Conservation (phyloP, 2,888 invertebrate species). For the Chrysodeixis includens region DNA sequence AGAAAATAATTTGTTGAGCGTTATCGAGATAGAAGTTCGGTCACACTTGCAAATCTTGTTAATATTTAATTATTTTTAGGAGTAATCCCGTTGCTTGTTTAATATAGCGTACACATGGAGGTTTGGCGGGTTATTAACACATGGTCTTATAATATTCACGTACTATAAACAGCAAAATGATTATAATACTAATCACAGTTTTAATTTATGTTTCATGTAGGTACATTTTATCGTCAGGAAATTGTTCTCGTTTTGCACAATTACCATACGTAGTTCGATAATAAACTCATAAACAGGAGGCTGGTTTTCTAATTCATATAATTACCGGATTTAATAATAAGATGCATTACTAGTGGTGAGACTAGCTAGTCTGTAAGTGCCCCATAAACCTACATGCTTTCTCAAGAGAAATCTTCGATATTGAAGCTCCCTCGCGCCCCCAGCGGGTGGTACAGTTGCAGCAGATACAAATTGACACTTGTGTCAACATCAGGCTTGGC, state of each 20-base stretch:
- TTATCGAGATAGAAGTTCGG: conserved; percentile 30
- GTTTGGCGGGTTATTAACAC: not conserved
- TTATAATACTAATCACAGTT: not conserved
- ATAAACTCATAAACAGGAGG: conserved; percentile 9
- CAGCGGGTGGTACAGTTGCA: conserved; percentile 39
- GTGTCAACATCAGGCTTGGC: conserved; percentile 34
- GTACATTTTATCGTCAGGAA: conserved; percentile 23
- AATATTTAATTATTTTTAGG: not conserved
- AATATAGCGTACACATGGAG: not conserved
- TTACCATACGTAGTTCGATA: conserved; percentile 31
- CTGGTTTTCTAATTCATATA: conserved; percentile 18
- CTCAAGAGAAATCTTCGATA: conserved; percentile 69
- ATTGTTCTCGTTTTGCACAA: conserved; percentile 19
- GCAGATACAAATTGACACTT: conserved; percentile 45
- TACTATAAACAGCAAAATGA: too few species aligned
- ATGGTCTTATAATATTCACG: not conserved
- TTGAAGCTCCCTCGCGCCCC: conserved; percentile 39
- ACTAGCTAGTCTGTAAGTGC: conserved; percentile 19
- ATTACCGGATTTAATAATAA: not conserved
- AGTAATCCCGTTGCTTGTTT: not conserved
- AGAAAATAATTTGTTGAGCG: conserved; percentile 51
- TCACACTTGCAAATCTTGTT: not conserved
- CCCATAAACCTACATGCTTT: conserved; percentile 49
- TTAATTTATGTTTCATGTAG: conserved; percentile 17
- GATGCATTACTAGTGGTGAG: conserved; percentile 21